Base-by-base conservation (phyloP, 2,113 vertebrate species). In the Romanogobio albipinnatus region DNA sequence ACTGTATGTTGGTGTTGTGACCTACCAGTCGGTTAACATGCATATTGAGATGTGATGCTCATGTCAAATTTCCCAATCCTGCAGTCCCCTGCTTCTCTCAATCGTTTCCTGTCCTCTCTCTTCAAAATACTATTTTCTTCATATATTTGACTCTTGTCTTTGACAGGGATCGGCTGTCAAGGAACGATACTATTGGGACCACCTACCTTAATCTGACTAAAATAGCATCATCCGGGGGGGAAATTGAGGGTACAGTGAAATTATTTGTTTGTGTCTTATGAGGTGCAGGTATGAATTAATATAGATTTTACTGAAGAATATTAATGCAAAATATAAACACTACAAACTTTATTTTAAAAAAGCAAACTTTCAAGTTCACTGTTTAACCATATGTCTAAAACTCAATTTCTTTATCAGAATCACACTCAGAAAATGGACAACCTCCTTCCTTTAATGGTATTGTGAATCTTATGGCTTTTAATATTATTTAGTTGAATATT, bases 151-250 rank as follows among this genome's bases (percentile, higher is more conserved):
- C 39, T 26, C 49, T 86, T 88, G 62, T 0, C 43, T 70, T 86
- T 75, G 1, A 0, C 89, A 99, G 98, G 97, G 98, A 99, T 92
- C 96, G 98, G 70, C 91, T 98, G 43, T 96, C 95, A 83, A 97
- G 93, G 91, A 95, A 99, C 87, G 98, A 99, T 78, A 92, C 95
- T 1, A 92, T 99, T 9, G 98, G 98, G 91, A 98, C 97, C 78
- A 95, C 96, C 0, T 97, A 93, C 90, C 93, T 99, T 83, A 95
- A 96, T 84, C 95, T 99, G 39, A 96, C 94, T 87, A 96, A 95
- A 93, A 98, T 99, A 86, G 96, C 98, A 81, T 94, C 96, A 66
- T 96, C 96, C 87, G 97, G 98, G 76, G 96, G 95, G 83, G 96
- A 98, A 88, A 85, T 96, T 86, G 97, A 97, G 94, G 97, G 98